phyloP scores from a whole-genome alignment of 2,888 invertebrate species.

The Drosophila meridionalis region DNA sequence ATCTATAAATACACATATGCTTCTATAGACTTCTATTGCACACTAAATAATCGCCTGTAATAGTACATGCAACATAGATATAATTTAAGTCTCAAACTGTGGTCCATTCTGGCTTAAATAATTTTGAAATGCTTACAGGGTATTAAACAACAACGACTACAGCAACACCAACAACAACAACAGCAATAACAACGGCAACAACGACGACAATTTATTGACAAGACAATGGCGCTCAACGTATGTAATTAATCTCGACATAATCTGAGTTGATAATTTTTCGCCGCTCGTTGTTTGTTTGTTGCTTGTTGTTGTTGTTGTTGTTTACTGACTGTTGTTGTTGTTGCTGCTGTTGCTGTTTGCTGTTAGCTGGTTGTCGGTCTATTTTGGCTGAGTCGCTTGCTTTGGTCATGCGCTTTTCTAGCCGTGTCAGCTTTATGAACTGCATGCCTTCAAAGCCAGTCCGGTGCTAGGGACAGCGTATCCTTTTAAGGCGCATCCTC shows the following conservation, averaged over 20 bases:
- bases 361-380: constrained; percentile 54
- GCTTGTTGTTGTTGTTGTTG: constrained; percentile 33
- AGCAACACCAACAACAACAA: constrained; percentile 48
- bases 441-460: constrained; percentile 62
- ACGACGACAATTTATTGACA: constrained; percentile 82
- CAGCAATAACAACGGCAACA: constrained; percentile 43
- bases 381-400: constrained; percentile 57
- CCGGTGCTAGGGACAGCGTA: constrained; percentile 61
- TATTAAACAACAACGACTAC: constrained; percentile 45
- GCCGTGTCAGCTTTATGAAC: constrained; percentile 76
- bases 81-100: not conserved
- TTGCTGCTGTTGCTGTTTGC: constrained; percentile 11
- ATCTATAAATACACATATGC: too few relatives aligned
- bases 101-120: not conserved
- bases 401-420: constrained; percentile 78
- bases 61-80: too few relatives aligned
- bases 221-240: constrained; percentile 83
- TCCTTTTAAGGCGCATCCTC: constrained; percentile 69
- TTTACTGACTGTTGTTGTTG: constrained; percentile 30
- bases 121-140: constrained; percentile 16
- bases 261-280: constrained; percentile 84
- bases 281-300: constrained; percentile 56
- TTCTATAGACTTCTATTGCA: too few relatives aligned
- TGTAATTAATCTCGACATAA: constrained; percentile 85
- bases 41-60: too few relatives aligned